Base-by-base conservation (phyloP, 2,888 invertebrate genomes). In the Hypercompe scribonia region DNA sequence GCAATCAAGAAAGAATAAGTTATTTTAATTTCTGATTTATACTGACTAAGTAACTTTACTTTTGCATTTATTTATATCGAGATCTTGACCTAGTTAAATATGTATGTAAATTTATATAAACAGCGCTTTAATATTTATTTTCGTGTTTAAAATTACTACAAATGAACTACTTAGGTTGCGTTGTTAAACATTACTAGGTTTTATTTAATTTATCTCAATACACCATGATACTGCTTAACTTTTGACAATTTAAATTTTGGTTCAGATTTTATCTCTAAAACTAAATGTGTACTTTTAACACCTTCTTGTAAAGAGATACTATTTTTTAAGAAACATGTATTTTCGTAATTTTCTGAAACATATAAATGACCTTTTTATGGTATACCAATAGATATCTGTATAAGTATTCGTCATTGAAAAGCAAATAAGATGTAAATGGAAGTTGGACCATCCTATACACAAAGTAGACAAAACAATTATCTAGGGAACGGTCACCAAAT, bases 401-500 rank as follows among this genome's bases (percentile, higher is more conserved):
- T 5, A 24, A 8, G 18, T 7, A 54, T n/a, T 13, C n/a, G 58
- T 28, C n/a, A 58, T 58, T 58, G 8, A 1, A 13, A 58, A 58
- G 13, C 54, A n/a, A n/a, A 54, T 54, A 54, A 54, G 54, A n/a
- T 13, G 13, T 58, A 58, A 15, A 28, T 28, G 28, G 28, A 58
- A 58, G 28, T 58, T 28, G 28, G 28, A 58, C 13, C 58, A 50
- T 66, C 74, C 69, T 71, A 65, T 68, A 68, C 58, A 28, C 58
- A 58, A 58, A 58, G 28, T 58, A 28, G 58, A 28, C 58, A 58
- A 28, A 58, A 58, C 58, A 64, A 70, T 64, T 69, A 64, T 70
- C 70, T 28, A 24, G 64, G 64, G 64, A 63, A 63, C 36, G 46
- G 63, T 70, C 69, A 64, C 42, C 70, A 46, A 70, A 46, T 46